A percentile compares a stretch with the other conserved stretches of the same genome.
Evolutionary conservation across 1,140 invertebrate species (phyloP).

Genomic region (Antheraea mylitta): DNA sequence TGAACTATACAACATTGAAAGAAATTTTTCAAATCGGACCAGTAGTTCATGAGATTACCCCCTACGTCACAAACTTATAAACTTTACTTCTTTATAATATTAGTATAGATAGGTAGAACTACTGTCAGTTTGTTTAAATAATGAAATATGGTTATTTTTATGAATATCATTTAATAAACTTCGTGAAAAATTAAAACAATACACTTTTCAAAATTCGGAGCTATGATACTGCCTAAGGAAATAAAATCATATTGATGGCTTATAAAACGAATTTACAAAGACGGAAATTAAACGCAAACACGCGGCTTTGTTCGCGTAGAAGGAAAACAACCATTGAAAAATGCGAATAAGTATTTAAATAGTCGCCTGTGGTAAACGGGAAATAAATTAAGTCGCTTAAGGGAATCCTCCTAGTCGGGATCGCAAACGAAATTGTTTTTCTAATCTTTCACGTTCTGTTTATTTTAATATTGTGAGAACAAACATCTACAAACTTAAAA

Average conservation of each 20-base stretch:
- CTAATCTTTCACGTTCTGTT: neutral
- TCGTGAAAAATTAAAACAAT: neutral
- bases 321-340: conserved; percentile 9
- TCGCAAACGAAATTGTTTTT: conserved; percentile 26
- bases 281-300: conserved; percentile 13
- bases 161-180: neutral
- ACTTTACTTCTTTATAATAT: too few relatives aligned
- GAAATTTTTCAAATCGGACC: too few relatives aligned
- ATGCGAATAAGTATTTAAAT: conserved; percentile 34
- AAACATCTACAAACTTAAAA: neutral
- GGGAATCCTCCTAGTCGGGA: conserved; percentile 25
- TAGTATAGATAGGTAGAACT: too few relatives aligned
- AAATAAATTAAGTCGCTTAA: conserved; percentile 41
- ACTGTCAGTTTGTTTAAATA: too few relatives aligned
- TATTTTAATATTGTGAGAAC: neutral
- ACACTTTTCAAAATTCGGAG: neutral
- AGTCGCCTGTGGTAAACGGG: conserved; percentile 31
- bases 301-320: conserved; percentile 3
- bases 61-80: too few relatives aligned
- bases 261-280: neutral
- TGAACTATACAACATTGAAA: too few relatives aligned
- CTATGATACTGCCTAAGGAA: neutral
- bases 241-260: conserved; percentile 1
- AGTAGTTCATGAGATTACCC: too few relatives aligned
- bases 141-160: too few relatives aligned